phyloP scores from a whole-genome alignment of 2,113 vertebrate genomes.

The Azemiops feae region DNA sequence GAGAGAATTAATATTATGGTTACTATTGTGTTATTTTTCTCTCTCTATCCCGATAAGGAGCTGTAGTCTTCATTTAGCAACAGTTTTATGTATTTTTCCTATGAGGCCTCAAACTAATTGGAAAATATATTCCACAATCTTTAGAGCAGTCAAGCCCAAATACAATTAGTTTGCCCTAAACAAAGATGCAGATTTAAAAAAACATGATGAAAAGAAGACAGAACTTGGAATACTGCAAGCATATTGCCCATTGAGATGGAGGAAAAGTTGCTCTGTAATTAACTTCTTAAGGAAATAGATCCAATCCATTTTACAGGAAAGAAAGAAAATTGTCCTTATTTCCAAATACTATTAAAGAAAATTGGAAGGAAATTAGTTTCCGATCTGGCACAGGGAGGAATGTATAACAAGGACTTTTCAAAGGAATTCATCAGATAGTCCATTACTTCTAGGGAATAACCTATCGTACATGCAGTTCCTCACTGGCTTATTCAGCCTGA shows the following conservation, averaged over 20 bases:
- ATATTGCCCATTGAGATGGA: not conserved
- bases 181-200: conserved; percentile 17
- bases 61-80: conserved; percentile 20
- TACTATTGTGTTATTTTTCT: conserved; percentile 14
- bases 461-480: not conserved
- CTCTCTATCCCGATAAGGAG: not conserved
- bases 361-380: not conserved
- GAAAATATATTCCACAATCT: conserved; percentile 6
- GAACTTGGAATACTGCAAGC: conserved; percentile 11
- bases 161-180: conserved; percentile 35
- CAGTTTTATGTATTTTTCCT: conserved; percentile 1
- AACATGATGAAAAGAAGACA: not conserved
- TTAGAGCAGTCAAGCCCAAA: not conserved
- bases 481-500: not conserved
- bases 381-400: not conserved
- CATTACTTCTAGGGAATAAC: not conserved
- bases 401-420: not conserved
- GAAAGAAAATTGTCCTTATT: not conserved
- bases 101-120: conserved; percentile 24
- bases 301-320: not conserved
- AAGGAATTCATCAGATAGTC: not conserved
- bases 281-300: not conserved
- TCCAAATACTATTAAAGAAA: not conserved
- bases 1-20: not conserved
- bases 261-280: not conserved